These are phyloP conservation scores for Fundulus diaphanus DNA, from an alignment of 2,797 vertebrate genomes.

Conservation along the genomic window DNA sequence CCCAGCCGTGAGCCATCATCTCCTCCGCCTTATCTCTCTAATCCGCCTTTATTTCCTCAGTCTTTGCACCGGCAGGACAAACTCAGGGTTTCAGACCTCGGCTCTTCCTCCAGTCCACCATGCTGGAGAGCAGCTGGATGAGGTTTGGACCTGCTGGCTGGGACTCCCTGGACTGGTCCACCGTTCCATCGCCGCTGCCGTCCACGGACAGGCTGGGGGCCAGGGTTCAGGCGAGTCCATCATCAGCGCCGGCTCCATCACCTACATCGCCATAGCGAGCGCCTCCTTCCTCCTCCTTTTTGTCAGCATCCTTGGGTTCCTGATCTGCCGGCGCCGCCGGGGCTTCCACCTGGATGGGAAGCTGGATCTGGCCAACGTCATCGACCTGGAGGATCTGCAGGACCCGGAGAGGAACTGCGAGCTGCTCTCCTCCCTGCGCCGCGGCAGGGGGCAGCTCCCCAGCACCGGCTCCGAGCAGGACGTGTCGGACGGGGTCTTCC, in stretches of 20 bases:
- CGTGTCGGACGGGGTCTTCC: slow-evolving; percentile 71
- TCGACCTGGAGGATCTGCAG: slow-evolving; percentile 75
- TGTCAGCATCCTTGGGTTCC: slow-evolving; percentile 45
- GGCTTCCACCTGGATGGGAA: slow-evolving; percentile 45
- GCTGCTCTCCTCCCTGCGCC: slow-evolving; percentile 71
- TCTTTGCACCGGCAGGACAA: too few species aligned
- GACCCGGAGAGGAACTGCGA: slow-evolving; percentile 74
- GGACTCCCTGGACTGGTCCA: slow-evolving; percentile 88
- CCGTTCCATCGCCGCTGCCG: slow-evolving; percentile 79
- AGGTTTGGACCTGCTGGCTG: slow-evolving; percentile 88
- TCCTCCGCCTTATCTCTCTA: not conserved
- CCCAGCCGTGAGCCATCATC: slow-evolving; percentile 18
- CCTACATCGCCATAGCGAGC: slow-evolving; percentile 56
- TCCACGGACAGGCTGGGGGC: slow-evolving; percentile 82
- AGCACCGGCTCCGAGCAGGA: slow-evolving; percentile 71
- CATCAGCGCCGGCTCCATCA: slow-evolving; percentile 30
- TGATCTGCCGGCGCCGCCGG: slow-evolving; percentile 57
- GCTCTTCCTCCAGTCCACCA: slow-evolving; percentile 66
- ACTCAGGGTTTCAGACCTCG: slow-evolving; percentile 42
- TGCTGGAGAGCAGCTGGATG: slow-evolving; percentile 88
- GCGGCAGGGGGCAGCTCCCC: slow-evolving; percentile 48
- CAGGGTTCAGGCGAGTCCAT: slow-evolving; percentile 59
- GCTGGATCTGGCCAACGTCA: slow-evolving; percentile 69
- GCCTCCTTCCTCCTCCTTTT: slow-evolving; percentile 66
- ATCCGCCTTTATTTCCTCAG: not conserved